These are phyloP conservation scores for Engystomops pustulosus DNA, from an alignment of 2,113 vertebrate genomes.

Conservation along the genomic window DNA sequence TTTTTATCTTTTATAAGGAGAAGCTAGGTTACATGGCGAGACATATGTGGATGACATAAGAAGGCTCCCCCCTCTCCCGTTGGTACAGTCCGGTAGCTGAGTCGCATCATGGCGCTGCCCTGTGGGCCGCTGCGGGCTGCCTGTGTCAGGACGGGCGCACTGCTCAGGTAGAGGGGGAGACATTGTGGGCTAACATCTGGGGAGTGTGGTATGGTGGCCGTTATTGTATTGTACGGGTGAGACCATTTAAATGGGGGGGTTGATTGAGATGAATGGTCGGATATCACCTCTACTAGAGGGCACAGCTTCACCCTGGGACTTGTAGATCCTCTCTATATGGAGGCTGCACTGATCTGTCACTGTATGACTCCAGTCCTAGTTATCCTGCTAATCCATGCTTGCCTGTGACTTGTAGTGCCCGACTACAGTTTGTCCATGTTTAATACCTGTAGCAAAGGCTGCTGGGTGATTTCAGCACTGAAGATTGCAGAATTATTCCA, in stretches of 20 bases:
- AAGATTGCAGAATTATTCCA: background rate
- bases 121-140: background rate
- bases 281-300: background rate
- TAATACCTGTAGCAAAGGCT: too few species aligned
- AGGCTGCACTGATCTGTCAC: background rate
- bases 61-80: background rate
- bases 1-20: background rate
- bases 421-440: too few species aligned
- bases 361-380: too few species aligned
- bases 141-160: background rate
- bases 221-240: background rate
- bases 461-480: background rate
- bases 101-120: conserved; percentile 27
- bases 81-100: conserved; percentile 28
- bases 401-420: background rate
- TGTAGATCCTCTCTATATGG: too few species aligned
- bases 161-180: conserved; percentile 7
- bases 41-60: background rate
- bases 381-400: background rate
- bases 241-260: background rate
- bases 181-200: background rate
- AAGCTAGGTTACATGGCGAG: too few species aligned
- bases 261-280: background rate
- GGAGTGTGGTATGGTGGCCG: background rate
- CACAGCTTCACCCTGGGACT: too few species aligned